phyloP scores from a whole-genome alignment of 2,888 invertebrate species.

The Drosophila histrio region DNA sequence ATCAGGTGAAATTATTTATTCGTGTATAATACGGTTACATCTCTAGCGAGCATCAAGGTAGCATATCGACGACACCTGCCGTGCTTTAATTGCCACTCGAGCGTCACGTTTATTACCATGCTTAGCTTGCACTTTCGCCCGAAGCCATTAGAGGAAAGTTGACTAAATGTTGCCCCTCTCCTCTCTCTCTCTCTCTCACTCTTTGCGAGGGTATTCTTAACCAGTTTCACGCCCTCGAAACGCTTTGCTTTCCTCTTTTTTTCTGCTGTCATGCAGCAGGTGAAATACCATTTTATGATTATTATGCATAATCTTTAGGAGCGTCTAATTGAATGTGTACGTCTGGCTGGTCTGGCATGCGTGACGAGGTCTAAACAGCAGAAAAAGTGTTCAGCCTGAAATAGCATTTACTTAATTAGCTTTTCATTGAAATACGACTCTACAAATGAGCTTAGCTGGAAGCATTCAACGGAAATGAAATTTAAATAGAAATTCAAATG shows the following conservation, averaged over 20 bases:
- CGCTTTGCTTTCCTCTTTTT: slow-evolving; percentile 3
- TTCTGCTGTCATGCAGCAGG: slow-evolving; percentile 20
- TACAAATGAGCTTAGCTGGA: background rate
- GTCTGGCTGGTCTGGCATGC: slow-evolving; percentile 25
- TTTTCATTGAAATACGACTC: slow-evolving; percentile 19
- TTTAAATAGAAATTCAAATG: background rate
- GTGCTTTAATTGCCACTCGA: slow-evolving; percentile 68
- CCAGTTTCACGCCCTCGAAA: background rate
- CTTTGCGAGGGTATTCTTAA: slow-evolving; percentile 6
- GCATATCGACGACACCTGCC: slow-evolving; percentile 38
- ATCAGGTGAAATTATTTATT: slow-evolving; percentile 7
- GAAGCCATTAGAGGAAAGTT: slow-evolving; percentile 59
- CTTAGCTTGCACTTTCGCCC: slow-evolving; percentile 68
- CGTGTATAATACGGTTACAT: slow-evolving; percentile 10
- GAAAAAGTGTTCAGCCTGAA: slow-evolving; percentile 34
- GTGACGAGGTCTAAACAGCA: slow-evolving; percentile 2
- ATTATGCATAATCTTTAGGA: slow-evolving; percentile 69
- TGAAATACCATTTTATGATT: slow-evolving; percentile 49
- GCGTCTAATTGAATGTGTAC: slow-evolving; percentile 68
- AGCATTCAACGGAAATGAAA: background rate
- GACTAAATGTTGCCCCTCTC: slow-evolving; percentile 27
- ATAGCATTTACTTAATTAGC: slow-evolving; percentile 65
- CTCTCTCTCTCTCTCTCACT: background rate
- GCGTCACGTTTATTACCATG: slow-evolving; percentile 65
- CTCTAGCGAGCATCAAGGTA: slow-evolving; percentile 11